Evolutionary conservation across 2,888 invertebrate genomes (phyloP).

Genomic region (Thymelicus lineola): DNA sequence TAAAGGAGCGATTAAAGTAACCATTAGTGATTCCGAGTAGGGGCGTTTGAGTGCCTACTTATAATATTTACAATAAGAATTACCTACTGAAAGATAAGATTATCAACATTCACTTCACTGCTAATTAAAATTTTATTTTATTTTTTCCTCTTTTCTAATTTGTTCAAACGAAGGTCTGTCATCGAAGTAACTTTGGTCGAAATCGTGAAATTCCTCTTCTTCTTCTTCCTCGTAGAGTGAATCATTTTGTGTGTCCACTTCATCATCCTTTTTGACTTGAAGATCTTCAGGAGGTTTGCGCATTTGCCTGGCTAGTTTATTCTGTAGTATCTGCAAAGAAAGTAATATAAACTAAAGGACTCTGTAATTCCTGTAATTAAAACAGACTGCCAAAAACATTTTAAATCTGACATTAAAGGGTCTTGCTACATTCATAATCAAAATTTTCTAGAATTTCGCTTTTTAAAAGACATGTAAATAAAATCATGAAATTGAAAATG

Average conservation of each 20-base stretch:
- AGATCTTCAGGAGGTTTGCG: conserved; percentile 51
- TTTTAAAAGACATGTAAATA: too few species aligned
- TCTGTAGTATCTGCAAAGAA: conserved; percentile 66
- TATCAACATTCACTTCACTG: not conserved
- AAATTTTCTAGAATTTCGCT: too few species aligned
- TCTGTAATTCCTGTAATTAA: too few species aligned
- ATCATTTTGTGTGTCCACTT: conserved; percentile 44
- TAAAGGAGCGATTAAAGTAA: too few species aligned
- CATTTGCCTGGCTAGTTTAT: conserved; percentile 62
- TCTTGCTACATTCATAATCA: too few species aligned
- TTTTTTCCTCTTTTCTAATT: conserved; percentile 4
- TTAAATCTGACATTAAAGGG: too few species aligned
- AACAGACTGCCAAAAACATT: too few species aligned
- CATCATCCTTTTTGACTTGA: conserved; percentile 35
- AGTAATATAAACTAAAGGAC: not conserved
- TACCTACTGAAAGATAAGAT: too few species aligned
- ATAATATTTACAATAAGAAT: too few species aligned
- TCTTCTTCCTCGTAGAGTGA: conserved; percentile 49
- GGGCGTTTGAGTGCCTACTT: too few species aligned
- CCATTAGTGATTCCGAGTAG: too few species aligned
- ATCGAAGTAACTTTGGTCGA: conserved; percentile 51
- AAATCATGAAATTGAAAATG: too few species aligned
- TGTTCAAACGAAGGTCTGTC: conserved; percentile 32
- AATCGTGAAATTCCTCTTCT: conserved; percentile 53
- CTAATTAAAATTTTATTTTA: not conserved